phyloP scores from a whole-genome alignment of 2,797 vertebrate genomes.

The Alca torda region DNA sequence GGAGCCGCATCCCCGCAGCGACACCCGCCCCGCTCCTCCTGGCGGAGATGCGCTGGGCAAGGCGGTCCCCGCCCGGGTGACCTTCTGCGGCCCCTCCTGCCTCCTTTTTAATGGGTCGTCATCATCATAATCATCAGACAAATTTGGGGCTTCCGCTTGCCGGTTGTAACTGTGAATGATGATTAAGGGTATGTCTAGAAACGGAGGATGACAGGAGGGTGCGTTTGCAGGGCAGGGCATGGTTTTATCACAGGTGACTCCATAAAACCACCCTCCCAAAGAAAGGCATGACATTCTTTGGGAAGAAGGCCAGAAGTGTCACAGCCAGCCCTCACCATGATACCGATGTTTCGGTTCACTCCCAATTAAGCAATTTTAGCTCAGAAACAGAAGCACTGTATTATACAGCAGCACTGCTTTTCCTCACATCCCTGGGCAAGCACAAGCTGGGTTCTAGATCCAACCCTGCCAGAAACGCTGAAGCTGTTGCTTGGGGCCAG shows the following conservation, averaged over 20 bases:
- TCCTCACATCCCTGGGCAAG: not conserved
- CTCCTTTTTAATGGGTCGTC: not conserved
- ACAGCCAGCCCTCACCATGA: not conserved
- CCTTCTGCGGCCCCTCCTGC: not conserved
- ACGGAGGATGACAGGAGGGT: fast-evolving
- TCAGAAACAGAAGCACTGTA: not conserved
- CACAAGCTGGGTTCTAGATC: not conserved
- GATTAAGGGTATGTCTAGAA: fast-evolving
- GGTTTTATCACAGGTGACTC: not conserved
- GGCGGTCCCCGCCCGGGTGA: fast-evolving
- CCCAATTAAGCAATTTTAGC: not conserved
- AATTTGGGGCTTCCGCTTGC: fast-evolving
- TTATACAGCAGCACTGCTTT: not conserved
- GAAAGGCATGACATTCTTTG: not conserved
- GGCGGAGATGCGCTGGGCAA: fast-evolving
- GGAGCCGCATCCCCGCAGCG: not conserved
- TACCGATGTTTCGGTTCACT: not conserved
- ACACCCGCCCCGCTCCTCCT: not conserved
- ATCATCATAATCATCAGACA: fast-evolving
- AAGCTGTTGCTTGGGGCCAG: not conserved
- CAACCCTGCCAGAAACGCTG: no score
- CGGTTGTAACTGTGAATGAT: not conserved
- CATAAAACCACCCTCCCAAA: not conserved
- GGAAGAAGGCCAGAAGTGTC: not conserved
- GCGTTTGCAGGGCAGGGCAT: not conserved